Percentiles rank a stretch among this genome's conserved stretches.
These are phyloP conservation scores for Marmota monax DNA, from an alignment of 2,113 vertebrate species.

Conservation along the genomic window DNA sequence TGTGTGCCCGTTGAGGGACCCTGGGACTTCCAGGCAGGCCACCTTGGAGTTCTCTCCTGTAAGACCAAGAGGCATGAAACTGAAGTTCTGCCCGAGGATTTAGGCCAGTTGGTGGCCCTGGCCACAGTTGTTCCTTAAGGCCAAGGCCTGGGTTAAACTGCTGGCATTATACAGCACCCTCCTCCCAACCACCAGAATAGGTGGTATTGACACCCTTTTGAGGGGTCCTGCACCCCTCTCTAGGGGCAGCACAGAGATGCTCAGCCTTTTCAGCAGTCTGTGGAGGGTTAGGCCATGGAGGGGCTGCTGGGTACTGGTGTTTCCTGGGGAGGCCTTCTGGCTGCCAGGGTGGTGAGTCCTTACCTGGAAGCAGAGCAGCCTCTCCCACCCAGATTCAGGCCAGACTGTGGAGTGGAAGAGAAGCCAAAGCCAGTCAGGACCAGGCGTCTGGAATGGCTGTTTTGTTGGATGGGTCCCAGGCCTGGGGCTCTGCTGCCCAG, in stretches of 20 bases:
- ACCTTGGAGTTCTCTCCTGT: neutral
- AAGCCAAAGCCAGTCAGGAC: neutral
- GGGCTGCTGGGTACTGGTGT: neutral
- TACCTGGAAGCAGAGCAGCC: neutral
- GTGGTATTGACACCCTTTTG: neutral
- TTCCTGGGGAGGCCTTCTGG: neutral
- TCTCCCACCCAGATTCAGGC: neutral
- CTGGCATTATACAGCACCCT: neutral
- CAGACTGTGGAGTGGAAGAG: neutral
- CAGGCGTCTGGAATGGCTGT: neutral
- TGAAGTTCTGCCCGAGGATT: neutral
- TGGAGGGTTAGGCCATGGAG: neutral
- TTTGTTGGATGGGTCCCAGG: slow-evolving; percentile 1
- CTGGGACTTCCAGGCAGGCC: neutral
- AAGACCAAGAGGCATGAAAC: neutral
- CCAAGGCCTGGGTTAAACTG: neutral
- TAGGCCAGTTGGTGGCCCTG: neutral
- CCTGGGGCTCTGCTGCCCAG: neutral
- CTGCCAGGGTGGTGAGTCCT: neutral
- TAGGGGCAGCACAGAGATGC: neutral
- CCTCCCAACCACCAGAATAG: neutral
- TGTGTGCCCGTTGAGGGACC: neutral
- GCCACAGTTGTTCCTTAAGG: neutral
- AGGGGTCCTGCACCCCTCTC: neutral
- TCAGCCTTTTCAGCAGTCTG: neutral